Base-by-base conservation (phyloP, 2,888 invertebrate genomes). In the Mesoligia furuncula region DNA sequence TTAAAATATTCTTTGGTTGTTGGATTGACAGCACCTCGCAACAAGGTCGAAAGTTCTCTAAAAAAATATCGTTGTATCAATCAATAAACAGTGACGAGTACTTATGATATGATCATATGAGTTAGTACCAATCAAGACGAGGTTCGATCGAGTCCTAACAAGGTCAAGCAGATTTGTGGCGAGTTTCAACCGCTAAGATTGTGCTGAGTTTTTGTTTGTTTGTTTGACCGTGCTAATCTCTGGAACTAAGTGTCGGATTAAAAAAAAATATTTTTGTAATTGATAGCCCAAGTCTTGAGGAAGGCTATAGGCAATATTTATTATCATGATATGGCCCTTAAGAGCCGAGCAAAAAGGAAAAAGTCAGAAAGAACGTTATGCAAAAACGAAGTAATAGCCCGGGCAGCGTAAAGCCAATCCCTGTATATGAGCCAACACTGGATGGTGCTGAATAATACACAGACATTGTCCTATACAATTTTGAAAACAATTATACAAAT, bases 141-240 rank as follows among this genome's bases (percentile, higher is more conserved):
- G 80, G 83, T 83, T 82, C 66, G 69, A 85, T 79, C 85, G 65
- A 73, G 87, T 69, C 54, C 39, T 36, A 64, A n/a, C 88, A 80
- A 87, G 87, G 88, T 80, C 80, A 31, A n/a, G 45, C 78, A 79
- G 80, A 84, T 84, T 80, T 78, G 59, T 73, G 67, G 61, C 69
- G 59, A 54, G 73, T 80, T 68, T 20, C 36, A 51, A 73, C 15
- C 59, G 73, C 73, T 54, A 13, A 36, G 0, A 6, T 31, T 31
- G 36, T 36, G 24, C 24, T 3, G 24, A 54, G 24, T 45, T 45
- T 24, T 9, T 9, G 24, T 54, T 54, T 54, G 24, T 24, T 54
- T 54, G 24, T 9, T 54, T 54, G 51, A 24, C 24, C 24, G 51
- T 9, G 51, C 9, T 54, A 9, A 54, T 54, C 9, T 54, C 51